These are phyloP conservation scores for Lepus timidus DNA, from an alignment of 2,113 vertebrate species.

Conservation along the genomic window DNA sequence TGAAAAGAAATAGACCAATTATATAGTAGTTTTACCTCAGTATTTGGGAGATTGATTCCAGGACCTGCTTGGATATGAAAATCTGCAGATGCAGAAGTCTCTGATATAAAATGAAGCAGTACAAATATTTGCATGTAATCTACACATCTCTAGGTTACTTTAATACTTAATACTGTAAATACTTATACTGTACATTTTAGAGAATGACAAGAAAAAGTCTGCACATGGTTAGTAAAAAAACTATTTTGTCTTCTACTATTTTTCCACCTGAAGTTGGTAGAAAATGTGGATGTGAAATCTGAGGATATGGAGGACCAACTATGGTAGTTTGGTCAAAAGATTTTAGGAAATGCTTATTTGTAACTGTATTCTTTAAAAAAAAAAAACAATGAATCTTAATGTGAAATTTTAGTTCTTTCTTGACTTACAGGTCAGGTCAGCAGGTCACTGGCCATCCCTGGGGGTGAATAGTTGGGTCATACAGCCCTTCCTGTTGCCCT, in stretches of 20 bases:
- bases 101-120: background rate
- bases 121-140: background rate
- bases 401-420: conserved; percentile 75
- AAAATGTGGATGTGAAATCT: background rate
- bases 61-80: background rate
- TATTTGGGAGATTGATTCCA: background rate
- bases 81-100: background rate
- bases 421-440: conserved; percentile 68
- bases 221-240: background rate
- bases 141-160: background rate
- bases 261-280: background rate
- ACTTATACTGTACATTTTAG: background rate
- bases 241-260: background rate
- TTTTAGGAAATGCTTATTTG: background rate
- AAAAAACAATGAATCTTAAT: conserved; percentile 82
- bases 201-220: background rate
- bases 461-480: conserved; percentile 82
- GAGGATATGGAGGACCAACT: too few relatives aligned
- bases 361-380: conserved; percentile 43
- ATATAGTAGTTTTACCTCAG: background rate
- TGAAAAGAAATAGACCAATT: background rate
- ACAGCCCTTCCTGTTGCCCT: conserved; percentile 76
- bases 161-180: background rate
- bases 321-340: background rate
- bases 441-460: conserved; percentile 79